phyloP scores from a whole-genome alignment of 2,797 vertebrate genomes.

The Poecile montanus region DNA sequence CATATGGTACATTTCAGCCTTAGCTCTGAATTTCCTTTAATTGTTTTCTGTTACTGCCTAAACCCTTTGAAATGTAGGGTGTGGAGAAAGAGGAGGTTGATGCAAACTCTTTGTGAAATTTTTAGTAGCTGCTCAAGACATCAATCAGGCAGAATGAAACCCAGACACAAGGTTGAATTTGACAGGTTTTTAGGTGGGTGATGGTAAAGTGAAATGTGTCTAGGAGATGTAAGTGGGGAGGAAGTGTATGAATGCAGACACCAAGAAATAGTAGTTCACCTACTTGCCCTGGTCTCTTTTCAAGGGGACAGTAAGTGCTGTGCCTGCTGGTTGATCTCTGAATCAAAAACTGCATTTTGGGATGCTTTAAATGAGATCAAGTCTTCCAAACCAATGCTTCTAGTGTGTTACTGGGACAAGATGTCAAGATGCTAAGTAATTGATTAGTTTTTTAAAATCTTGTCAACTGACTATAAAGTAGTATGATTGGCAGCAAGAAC shows the following conservation, averaged over 20 bases:
- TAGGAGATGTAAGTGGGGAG: background rate
- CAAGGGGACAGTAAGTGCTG: background rate
- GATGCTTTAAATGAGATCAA: background rate
- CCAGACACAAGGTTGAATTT: background rate
- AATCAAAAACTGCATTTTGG: background rate
- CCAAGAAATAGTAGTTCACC: conserved; percentile 28
- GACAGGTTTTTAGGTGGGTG: background rate
- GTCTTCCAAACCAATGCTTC: background rate
- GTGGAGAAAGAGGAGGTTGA: conserved; percentile 40
- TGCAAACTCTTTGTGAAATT: conserved; percentile 34
- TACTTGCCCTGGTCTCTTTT: background rate
- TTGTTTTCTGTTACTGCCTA: conserved; percentile 56
- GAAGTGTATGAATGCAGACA: background rate
- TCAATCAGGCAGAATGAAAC: background rate
- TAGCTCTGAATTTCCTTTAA: conserved; percentile 58
- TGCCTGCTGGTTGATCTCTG: background rate
- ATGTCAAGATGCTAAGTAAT: conserved; percentile 35
- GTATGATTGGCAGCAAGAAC: background rate
- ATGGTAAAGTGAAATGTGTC: background rate
- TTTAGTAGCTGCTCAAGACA: conserved; percentile 5
- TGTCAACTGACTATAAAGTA: background rate
- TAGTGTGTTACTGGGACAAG: background rate
- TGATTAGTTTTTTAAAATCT: background rate
- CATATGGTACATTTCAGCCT: conserved; percentile 20
- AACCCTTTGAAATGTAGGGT: conserved; percentile 61